Evolutionary conservation across 2,113 vertebrate genomes (phyloP).

Genomic region (Spizaetus ornatus): DNA sequence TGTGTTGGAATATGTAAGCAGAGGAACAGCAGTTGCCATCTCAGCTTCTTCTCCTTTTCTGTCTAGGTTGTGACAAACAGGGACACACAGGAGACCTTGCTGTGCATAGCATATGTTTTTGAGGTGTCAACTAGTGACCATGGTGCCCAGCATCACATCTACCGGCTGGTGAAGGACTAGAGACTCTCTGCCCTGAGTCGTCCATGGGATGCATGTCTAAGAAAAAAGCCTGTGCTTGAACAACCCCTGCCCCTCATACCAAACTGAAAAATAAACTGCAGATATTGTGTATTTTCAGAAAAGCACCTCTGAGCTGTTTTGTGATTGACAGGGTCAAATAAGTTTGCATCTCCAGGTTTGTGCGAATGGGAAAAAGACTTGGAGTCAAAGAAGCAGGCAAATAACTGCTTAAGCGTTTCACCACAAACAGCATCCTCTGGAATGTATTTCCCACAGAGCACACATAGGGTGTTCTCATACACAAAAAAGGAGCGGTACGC

Average conservation of each 20-base stretch:
- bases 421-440: neutral
- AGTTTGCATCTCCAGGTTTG: neutral
- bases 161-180: conserved; percentile 93
- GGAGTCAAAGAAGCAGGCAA: neutral
- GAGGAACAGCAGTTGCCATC: neutral
- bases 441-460: neutral
- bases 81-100: conserved; percentile 91
- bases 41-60: conserved; percentile 20
- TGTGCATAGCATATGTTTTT: conserved; percentile 92
- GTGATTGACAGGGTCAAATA: neutral
- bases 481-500: neutral
- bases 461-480: neutral
- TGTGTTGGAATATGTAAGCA: neutral
- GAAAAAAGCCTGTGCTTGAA: conserved; percentile 50
- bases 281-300: conserved; percentile 67
- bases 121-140: conserved; percentile 94
- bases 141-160: conserved; percentile 93
- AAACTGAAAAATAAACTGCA: conserved; percentile 72
- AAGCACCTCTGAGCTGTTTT: conserved; percentile 50
- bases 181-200: conserved; percentile 44
- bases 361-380: neutral
- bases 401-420: neutral
- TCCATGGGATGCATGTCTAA: conserved; percentile 42
- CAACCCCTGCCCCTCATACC: neutral
- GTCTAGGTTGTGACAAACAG: conserved; percentile 91